Base-by-base conservation (phyloP, 2,113 vertebrate species). In the Pleuronectes platessa region DNA sequence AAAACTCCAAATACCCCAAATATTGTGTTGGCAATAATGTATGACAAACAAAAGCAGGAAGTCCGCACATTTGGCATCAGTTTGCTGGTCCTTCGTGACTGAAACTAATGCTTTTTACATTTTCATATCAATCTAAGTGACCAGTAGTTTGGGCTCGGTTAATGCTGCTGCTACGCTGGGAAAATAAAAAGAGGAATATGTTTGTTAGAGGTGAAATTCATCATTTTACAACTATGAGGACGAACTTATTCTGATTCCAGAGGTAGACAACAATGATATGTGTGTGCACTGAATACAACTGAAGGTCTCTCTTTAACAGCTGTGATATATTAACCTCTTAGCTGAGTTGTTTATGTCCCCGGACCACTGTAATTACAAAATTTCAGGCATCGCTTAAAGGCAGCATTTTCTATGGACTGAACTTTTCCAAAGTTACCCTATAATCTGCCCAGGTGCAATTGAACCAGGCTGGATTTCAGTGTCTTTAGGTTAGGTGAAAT, bases 351-450 rank as follows among this genome's bases (percentile, higher is more conserved):
- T 53, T 66, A 4, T 72, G 27, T 42, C 17, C 49, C 24, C 69
- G 8, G 23, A 65, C 23, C 4, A 4, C 49, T 14, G n/a, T 12
- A 9, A 65, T 61, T 45, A 9, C 26, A 56, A 27, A 2, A 61
- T 65, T 84, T 73, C 13, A 51, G 53, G 54, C 56, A 15, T 8
- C 21, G 14, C 14, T 31, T 64, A 24, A 76, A 76, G n/a, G 54
- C 24, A 65, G 13, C 54, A 51, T 58, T 61, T 68, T 15, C 14
- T 10, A 23, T 70, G 58, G 18, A 24, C 18, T 58, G n/a, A 61
- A 40, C 21, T 59, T 67, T 68, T 70, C 21, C 10, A 26, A n/a
- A 76, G 45, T 72, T 66, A 2, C 37, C 37, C 13, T 55, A 40
- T 53, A 9, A 49, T 15, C 37, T 56, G 14, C 8, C 18, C 37